Evolutionary conservation across 2,888 invertebrate genomes (phyloP).

Genomic region (Ophion ellenae): DNA sequence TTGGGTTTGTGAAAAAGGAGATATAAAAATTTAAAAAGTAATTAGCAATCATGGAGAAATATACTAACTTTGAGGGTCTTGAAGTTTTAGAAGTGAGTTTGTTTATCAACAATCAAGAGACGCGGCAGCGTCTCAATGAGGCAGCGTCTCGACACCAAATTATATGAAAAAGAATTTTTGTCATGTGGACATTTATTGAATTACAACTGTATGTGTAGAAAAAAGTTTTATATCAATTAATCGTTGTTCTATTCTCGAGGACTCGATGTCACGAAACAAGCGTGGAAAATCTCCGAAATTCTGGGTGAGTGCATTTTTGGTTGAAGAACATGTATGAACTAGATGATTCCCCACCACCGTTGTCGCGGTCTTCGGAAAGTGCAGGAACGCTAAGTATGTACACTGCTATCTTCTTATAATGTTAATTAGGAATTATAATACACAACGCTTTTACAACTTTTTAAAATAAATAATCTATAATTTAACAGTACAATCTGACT

Average conservation of each 20-base stretch:
- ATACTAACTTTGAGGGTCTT: neutral
- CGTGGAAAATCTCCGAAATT: neutral
- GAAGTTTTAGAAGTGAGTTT: neutral
- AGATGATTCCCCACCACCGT: neutral
- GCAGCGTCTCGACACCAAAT: no score
- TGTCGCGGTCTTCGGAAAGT: no score
- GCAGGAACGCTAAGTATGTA: no score
- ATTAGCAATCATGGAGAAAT: neutral
- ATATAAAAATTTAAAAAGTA: neutral
- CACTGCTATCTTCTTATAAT: no score
- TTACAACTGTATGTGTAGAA: neutral
- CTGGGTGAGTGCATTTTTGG: neutral
- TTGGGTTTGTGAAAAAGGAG: neutral
- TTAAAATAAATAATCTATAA: no score
- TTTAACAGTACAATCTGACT: no score
- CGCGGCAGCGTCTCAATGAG: no score
- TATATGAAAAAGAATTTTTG: neutral
- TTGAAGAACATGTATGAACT: no score
- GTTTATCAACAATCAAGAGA: neutral
- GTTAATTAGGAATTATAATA: no score
- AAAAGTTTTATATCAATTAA: neutral
- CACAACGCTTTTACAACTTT: no score
- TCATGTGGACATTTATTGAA: neutral
- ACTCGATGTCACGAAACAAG: neutral
- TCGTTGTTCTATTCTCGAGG: neutral